Conservation (phyloP, 2,113 vertebrate species). For the Sceloporus tristichus region DNA sequence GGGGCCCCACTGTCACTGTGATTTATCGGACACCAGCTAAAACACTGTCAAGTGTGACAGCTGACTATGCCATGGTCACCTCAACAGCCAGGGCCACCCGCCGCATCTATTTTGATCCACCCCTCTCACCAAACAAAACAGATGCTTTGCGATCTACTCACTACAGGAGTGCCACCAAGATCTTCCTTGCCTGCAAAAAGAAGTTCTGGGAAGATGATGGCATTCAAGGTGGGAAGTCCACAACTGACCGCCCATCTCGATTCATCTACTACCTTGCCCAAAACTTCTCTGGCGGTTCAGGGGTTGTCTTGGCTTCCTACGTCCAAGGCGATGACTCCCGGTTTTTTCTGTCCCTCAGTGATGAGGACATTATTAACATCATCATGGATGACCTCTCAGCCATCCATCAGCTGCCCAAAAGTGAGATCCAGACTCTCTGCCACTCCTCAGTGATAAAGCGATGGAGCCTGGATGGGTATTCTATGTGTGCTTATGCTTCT, state of each 20-base stretch:
- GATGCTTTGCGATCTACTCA: slow-evolving; percentile 79
- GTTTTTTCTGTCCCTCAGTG: slow-evolving; percentile 78
- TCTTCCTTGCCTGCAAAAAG: slow-evolving; percentile 79
- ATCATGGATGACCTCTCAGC: slow-evolving; percentile 80
- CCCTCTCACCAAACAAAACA: slow-evolving; percentile 77
- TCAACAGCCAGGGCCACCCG: slow-evolving; percentile 80
- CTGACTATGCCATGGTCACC: slow-evolving; percentile 78
- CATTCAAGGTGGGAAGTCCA: slow-evolving; percentile 81
- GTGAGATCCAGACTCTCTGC: slow-evolving; percentile 71
- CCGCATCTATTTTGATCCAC: slow-evolving; percentile 78
- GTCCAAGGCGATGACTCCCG: slow-evolving; percentile 79
- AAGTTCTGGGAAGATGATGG: slow-evolving; percentile 83
- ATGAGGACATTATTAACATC: slow-evolving; percentile 61
- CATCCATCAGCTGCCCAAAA: slow-evolving; percentile 78
- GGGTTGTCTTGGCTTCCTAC: slow-evolving; percentile 83
- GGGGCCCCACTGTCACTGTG: background rate
- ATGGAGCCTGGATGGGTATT: slow-evolving; percentile 82
- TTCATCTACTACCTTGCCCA: slow-evolving; percentile 69
- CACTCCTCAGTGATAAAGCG: slow-evolving; percentile 80
- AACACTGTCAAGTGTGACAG: slow-evolving; percentile 52
- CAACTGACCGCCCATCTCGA: slow-evolving; percentile 65
- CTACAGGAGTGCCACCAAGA: slow-evolving; percentile 82
- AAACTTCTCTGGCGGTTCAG: slow-evolving; percentile 65
- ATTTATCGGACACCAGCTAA: background rate
- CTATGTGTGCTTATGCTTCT: slow-evolving; percentile 78